Percentiles rank a stretch among this genome's conserved stretches.
Evolutionary conservation across 2,113 vertebrate genomes (phyloP).

Genomic region (Gila orcuttii): DNA sequence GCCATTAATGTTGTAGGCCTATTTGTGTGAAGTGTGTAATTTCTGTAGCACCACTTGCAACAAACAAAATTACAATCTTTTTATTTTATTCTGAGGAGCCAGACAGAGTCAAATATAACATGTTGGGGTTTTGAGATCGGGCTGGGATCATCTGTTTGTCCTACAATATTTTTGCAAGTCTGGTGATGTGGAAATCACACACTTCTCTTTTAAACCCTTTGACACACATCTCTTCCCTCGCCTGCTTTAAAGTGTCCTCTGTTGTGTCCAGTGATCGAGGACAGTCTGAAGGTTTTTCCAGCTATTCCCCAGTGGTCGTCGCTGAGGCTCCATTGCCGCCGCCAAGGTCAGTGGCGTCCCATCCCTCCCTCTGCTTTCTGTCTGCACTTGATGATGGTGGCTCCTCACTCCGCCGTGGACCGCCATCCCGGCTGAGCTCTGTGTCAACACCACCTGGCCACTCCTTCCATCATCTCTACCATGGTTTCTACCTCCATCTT

Average conservation of each 20-base stretch:
- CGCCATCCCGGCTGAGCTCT: no score
- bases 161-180: background rate
- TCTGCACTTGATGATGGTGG: no score
- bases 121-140: background rate
- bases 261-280: constrained; percentile 74
- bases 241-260: background rate
- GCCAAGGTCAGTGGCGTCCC: no score
- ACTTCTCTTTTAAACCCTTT: background rate
- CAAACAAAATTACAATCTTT: background rate
- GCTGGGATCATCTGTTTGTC: background rate
- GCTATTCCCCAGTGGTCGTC: constrained; percentile 49
- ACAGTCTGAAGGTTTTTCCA: constrained; percentile 73
- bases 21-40: background rate
- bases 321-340: no score
- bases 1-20: background rate
- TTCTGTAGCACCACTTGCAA: background rate
- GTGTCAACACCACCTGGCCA: no score
- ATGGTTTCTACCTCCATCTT: no score
- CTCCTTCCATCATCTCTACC: no score
- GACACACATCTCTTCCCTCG: background rate
- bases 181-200: background rate
- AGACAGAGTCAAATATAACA: no score
- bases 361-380: no score
- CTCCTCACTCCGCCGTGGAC: no score
- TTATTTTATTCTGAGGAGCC: background rate